A percentile compares a stretch with the other conserved stretches of the same genome.
Evolutionary conservation across 2,888 invertebrate genomes (phyloP).

Genomic region (Aethes cnicana): DNA sequence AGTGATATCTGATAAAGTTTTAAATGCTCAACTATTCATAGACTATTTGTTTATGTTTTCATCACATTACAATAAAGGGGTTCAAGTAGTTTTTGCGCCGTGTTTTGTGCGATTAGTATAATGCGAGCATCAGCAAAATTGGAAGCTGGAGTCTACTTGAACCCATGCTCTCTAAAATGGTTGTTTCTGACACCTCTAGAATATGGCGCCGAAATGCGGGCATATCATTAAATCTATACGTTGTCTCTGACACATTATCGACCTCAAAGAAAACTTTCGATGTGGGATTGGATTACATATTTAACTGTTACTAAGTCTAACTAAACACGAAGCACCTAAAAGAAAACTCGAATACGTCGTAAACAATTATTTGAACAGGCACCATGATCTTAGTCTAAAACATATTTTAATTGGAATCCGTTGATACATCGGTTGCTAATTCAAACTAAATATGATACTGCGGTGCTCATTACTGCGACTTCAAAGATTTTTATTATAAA

Average conservation of each 20-base stretch:
- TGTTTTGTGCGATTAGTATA: slow-evolving; percentile 17
- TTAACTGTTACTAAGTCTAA: slow-evolving; percentile 2
- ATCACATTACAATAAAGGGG: slow-evolving; percentile 51
- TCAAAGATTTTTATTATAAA: background rate
- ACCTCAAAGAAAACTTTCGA: slow-evolving; percentile 13
- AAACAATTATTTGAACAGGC: slow-evolving; percentile 57
- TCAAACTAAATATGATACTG: too few relatives aligned
- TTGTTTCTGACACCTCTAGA: background rate
- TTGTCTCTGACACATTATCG: background rate
- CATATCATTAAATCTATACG: slow-evolving; percentile 1
- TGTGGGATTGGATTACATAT: slow-evolving; percentile 14
- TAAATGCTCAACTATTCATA: slow-evolving; percentile 70
- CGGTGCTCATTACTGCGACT: too few relatives aligned
- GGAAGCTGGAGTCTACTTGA: slow-evolving; percentile 13
- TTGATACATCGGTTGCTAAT: too few relatives aligned
- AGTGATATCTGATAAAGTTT: slow-evolving; percentile 64
- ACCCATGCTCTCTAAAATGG: background rate
- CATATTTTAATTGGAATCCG: slow-evolving; percentile 40
- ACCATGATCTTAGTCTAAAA: slow-evolving; percentile 71
- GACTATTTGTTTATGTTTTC: slow-evolving; percentile 64
- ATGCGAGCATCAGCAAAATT: slow-evolving; percentile 4
- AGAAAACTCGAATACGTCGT: slow-evolving; percentile 33
- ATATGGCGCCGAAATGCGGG: slow-evolving; percentile 1
- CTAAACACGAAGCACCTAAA: slow-evolving; percentile 43
- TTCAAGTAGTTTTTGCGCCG: slow-evolving; percentile 5